These are phyloP conservation scores for Bubo scandiacus DNA, from an alignment of 2,113 vertebrate genomes.

Conservation along the genomic window DNA sequence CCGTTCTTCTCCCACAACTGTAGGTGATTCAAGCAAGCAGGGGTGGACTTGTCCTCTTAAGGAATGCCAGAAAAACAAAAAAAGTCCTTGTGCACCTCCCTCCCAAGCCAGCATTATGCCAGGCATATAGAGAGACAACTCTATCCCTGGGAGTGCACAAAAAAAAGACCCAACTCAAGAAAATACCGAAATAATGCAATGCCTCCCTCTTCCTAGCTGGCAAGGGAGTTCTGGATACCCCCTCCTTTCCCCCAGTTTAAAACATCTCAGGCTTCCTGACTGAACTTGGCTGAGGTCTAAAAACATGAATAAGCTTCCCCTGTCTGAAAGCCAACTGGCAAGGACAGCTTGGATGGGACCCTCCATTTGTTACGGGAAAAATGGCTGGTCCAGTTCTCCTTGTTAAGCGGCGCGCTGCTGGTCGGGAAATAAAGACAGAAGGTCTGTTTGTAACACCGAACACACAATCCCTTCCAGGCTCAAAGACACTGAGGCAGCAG, in stretches of 20 bases:
- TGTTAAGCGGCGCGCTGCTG: background rate
- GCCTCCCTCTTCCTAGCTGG: background rate
- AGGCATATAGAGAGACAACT: background rate
- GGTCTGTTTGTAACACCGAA: background rate
- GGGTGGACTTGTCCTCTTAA: background rate
- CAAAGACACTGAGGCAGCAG: background rate
- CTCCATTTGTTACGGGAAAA: background rate
- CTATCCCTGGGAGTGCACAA: background rate
- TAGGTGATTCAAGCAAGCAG: constrained; percentile 11
- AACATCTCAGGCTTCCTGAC: constrained; percentile 52
- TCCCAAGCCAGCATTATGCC: background rate
- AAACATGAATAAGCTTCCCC: constrained; percentile 52
- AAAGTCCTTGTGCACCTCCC: background rate
- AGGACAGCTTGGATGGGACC: background rate
- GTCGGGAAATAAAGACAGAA: constrained; percentile 3
- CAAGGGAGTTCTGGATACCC: background rate
- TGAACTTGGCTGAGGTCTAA: constrained; percentile 51
- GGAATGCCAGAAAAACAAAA: background rate
- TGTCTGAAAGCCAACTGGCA: constrained; percentile 60
- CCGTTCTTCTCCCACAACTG: accelerated
- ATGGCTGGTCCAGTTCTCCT: background rate
- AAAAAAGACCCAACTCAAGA: background rate
- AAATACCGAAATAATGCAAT: background rate
- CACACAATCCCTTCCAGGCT: constrained; percentile 28
- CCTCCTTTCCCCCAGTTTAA: background rate